Evolutionary conservation across 1,140 invertebrate genomes (phyloP), one percentile per base, ranked within the genome.

Genomic region (Papilio polyxenes): DNA sequence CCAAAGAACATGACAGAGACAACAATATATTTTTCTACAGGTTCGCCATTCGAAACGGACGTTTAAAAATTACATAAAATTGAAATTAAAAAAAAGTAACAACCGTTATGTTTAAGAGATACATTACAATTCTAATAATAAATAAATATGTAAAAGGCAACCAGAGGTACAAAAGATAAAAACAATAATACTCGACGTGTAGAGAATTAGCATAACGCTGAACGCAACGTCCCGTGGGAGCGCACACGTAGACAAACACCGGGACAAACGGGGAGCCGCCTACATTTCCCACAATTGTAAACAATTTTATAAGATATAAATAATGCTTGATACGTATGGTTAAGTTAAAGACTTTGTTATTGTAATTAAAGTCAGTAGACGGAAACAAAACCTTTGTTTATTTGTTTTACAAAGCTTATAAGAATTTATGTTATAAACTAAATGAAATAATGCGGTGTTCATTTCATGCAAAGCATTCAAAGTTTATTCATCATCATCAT

Each of bases 121-220:
- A 69, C 13, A 59, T 31, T 62, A 69, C 40, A 80, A 80, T 3
- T 80, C 40, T 51, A 69, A 31, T 20, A 59, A 80, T 80, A 80
- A 80, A 84, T 80, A 84, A 83, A 82, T 56, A 75, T 75, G 72
- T 75, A 83, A 87, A 83, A 84, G 82, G 74, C 85, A 87, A 80
- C 80, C 78, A 80, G 79, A 85, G 85, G 82, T 82, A 89, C 83
- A 91, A 87, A 89, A 90, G 86, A 90, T 90, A 85, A 84, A 84
- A 89, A 92, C 87, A 90, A 91, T 92, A 92, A 89, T 89, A 89
- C 62, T 56, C 83, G 82, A 72, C 88, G 88, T 91, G 86, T 85
- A 85, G 84, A 87, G 84, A 89, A 92, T 93, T 93, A 92, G 82
- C 92, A 92, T 93, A 93, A 92, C 89, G 88, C 89, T 87, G 89